A percentile compares a stretch with the other conserved stretches of the same genome.
Conservation (phyloP, 2,113 vertebrate genomes). For the Tilapia sparmanii region DNA sequence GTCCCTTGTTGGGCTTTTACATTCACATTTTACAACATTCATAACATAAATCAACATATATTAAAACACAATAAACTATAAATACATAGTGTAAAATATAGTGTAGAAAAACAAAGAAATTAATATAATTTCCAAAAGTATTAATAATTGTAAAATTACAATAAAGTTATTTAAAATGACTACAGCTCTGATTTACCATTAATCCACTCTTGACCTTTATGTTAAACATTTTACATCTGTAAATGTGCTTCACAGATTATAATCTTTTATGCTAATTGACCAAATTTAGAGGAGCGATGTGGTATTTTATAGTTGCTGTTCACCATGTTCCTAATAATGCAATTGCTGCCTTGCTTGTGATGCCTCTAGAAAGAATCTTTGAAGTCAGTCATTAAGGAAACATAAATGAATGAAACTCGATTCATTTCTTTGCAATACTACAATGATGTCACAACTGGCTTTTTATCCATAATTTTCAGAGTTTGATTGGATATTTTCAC, state of each 20-base stretch:
- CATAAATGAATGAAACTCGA: not conserved
- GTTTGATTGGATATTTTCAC: not conserved
- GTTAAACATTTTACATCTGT: not conserved
- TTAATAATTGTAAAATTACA: not conserved
- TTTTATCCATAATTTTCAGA: not conserved
- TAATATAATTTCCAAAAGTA: not conserved
- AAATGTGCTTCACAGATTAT: not conserved
- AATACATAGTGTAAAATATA: not conserved
- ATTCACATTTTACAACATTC: not conserved
- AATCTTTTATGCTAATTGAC: not conserved
- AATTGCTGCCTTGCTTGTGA: not conserved
- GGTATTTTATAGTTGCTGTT: not conserved
- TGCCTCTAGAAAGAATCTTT: not conserved
- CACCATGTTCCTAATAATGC: not conserved
- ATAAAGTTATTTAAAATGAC: not conserved
- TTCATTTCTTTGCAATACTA: not conserved
- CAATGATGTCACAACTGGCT: not conserved
- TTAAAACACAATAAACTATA: not conserved
- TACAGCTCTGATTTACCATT: not conserved
- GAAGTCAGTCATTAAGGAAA: not conserved
- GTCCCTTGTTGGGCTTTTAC: not conserved
- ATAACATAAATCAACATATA: not conserved
- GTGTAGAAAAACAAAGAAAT: not conserved
- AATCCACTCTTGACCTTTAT: not conserved
- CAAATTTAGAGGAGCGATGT: fast-evolving